Evolutionary conservation across 2,888 invertebrate species (phyloP).

Genomic region (Limnephilus auricula): DNA sequence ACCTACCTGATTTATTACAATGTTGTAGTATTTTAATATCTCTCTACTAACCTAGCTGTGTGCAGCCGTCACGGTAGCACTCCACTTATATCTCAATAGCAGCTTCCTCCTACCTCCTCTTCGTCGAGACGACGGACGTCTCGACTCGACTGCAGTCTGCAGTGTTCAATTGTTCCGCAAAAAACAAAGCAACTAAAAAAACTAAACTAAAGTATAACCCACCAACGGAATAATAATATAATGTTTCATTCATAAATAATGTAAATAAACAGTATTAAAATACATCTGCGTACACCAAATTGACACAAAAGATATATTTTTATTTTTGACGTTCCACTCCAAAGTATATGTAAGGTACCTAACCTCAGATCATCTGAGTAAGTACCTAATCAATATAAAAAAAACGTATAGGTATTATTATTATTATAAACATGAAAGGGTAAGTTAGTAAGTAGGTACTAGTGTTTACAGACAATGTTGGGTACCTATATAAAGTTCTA

Average conservation of each 20-base stretch:
- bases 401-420: too few species aligned
- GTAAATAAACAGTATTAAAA: neutral
- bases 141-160: neutral
- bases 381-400: too few species aligned
- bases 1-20: neutral
- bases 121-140: neutral
- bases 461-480: neutral
- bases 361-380: neutral
- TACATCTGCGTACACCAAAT: neutral
- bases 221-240: neutral
- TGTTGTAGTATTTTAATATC: neutral
- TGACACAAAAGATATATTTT: neutral
- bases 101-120: slow-evolving; percentile 8
- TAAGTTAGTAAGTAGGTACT: neutral
- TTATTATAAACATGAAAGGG: neutral
- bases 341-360: neutral
- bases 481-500: neutral
- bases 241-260: neutral
- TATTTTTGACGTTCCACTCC: neutral
- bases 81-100: neutral
- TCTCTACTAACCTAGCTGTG: neutral
- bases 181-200: neutral
- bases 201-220: neutral
- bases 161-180: slow-evolving; percentile 2
- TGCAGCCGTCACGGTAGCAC: neutral